Percentiles rank a stretch among this genome's conserved stretches.
Conservation (phyloP, 2,113 vertebrate species). For the Carassius auratus region DNA sequence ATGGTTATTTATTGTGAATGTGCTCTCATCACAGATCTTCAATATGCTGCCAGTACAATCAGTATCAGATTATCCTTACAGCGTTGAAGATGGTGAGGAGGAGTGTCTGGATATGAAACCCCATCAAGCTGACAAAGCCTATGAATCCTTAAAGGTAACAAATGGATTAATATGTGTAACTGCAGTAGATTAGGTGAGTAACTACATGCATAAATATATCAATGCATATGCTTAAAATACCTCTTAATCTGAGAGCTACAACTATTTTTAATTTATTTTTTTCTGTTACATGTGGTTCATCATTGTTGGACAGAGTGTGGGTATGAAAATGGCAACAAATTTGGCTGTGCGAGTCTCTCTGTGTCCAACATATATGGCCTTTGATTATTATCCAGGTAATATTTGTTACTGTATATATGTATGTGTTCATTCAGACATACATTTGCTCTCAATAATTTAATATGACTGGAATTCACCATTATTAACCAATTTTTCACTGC, state of each 20-base stretch:
- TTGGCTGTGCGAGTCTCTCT: conserved; percentile 59
- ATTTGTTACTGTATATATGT: neutral
- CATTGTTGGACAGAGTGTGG: conserved; percentile 70
- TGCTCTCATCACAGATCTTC: conserved; percentile 67
- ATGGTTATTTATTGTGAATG: conserved; percentile 28
- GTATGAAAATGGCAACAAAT: conserved; percentile 79
- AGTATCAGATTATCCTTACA: conserved; percentile 17
- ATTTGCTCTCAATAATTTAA: no score
- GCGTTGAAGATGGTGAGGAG: conserved; percentile 33
- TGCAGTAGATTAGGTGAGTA: neutral
- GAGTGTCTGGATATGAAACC: conserved; percentile 61
- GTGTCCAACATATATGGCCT: conserved; percentile 61
- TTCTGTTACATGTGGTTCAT: conserved; percentile 42
- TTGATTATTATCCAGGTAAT: neutral
- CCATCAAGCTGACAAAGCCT: conserved; percentile 40
- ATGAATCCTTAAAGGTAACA: conserved; percentile 64
- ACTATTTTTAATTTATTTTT: neutral
- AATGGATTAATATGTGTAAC: neutral
- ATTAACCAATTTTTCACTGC: no score
- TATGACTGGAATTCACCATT: no score
- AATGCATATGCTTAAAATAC: neutral
- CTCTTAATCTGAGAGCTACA: neutral
- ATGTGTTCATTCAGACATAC: no score
- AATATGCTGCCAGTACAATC: conserved; percentile 60
- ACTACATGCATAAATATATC: no score